phyloP scores from a whole-genome alignment of 2,888 invertebrate species.

The Zelleria hepariella region DNA sequence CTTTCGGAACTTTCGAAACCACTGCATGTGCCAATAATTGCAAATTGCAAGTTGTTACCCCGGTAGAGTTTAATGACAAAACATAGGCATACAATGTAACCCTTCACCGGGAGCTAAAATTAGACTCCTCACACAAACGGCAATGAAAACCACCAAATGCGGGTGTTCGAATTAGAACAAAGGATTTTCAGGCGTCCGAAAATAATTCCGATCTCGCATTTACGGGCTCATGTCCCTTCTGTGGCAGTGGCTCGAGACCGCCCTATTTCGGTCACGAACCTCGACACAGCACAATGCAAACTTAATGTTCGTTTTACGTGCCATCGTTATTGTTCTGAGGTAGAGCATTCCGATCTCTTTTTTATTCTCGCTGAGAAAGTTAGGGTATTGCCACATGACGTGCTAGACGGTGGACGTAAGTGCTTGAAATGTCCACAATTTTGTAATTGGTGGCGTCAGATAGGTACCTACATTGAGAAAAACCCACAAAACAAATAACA shows the following conservation, averaged over 20 bases:
- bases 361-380: not conserved
- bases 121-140: not conserved
- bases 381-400: not conserved
- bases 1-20: too few species aligned
- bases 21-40: too few species aligned
- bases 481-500: not conserved
- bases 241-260: not conserved
- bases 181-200: not conserved
- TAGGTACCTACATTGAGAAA: not conserved
- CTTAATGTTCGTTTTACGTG: constrained; percentile 30
- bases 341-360: constrained; percentile 13
- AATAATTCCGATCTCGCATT: not conserved
- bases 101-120: not conserved
- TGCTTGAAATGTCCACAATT: too few species aligned
- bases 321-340: constrained; percentile 30
- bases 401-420: too few species aligned
- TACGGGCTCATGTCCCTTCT: not conserved
- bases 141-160: not conserved
- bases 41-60: too few species aligned
- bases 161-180: not conserved
- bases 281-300: constrained; percentile 21
- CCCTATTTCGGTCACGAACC: constrained; percentile 29
- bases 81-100: too few species aligned
- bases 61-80: too few species aligned
- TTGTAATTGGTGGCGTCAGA: not conserved